A percentile compares a stretch with the other conserved stretches of the same genome.
Evolutionary conservation across 2,797 vertebrate genomes (phyloP).

Genomic region (Lacerta agilis): DNA sequence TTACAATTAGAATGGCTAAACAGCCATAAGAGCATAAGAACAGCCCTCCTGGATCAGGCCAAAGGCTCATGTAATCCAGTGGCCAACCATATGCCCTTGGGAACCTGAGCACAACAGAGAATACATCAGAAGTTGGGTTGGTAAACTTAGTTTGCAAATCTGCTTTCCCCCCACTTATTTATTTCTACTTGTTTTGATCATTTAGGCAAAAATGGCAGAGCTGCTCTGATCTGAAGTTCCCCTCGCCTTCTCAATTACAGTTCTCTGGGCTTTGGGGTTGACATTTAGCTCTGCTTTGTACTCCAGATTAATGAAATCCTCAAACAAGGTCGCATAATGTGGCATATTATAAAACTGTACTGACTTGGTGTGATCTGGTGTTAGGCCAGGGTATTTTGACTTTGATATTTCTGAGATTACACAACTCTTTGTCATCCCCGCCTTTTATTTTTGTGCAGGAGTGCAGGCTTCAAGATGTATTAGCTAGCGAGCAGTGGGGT

Average conservation of each 20-base stretch:
- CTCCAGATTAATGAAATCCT: constrained; percentile 12
- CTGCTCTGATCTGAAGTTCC: not conserved
- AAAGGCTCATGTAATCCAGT: too few species aligned
- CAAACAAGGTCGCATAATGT: not conserved
- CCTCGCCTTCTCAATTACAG: not conserved
- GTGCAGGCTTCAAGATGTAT: constrained; percentile 1
- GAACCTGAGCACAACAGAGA: not conserved
- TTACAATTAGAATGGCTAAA: not conserved
- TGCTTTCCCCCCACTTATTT: not conserved
- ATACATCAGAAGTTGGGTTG: not conserved
- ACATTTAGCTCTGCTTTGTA: constrained; percentile 27
- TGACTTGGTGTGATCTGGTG: constrained; percentile 1
- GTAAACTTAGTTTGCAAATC: not conserved
- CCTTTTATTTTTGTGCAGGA: not conserved
- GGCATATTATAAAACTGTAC: not conserved
- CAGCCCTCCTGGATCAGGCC: too few species aligned
- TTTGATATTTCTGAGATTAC: not conserved
- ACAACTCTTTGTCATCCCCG: constrained; percentile 1
- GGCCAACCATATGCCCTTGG: too few species aligned
- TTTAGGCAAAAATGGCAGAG: constrained; percentile 5
- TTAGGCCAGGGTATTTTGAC: not conserved
- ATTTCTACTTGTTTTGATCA: not conserved
- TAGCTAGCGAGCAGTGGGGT: not conserved
- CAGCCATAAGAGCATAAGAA: not conserved
- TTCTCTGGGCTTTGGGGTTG: not conserved